Evolutionary conservation across 2,113 vertebrate species (phyloP), one percentile per base, ranked within the genome.

Genomic region (Sceloporus undulatus): DNA sequence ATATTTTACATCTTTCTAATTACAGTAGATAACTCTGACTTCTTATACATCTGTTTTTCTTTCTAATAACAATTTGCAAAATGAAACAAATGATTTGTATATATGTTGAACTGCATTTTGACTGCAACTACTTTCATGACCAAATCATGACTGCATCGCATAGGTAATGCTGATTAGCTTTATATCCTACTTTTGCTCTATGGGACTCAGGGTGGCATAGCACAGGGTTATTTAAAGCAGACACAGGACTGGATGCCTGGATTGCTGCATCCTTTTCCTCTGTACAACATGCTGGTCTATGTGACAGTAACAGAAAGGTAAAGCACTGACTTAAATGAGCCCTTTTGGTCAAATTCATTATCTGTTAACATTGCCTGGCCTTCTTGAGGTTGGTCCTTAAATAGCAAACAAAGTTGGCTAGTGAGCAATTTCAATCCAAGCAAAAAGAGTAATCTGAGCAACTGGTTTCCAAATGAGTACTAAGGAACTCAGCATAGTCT

Each of bases 11-110:
- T 62, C 59, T 25, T 56, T 85, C 42, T 91, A 90, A 85, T 88
- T 82, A 86, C 92, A 93, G 88, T 85, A 4, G 66, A 80, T 9
- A 5, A 0, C 76, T 94, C 87, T 86, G 16, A 85, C 68, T 93
- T 84, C 27, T 88, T 77, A 59, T 21, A 29, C 19, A 56, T 29
- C 34, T 10, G 4, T 62, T 80, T 66, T 82, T 62, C 1, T 62
- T 85, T 88, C 68, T 78, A 14, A 68, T 1, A 86, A 34, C 38
- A 91, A 65, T n/a, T 90, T 88, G 59, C 18, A 83, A 11, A 85
- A 52, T 88, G 18, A 92, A 6, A 80, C 1, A 56, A 25, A 1
- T 42, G 38, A 56, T 7, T 76, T 90, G 87, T 81, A 90, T 86
- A 91, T 90, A 19, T 16, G 27, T 0, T 42, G 19, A 68, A 68